A percentile compares a stretch with the other conserved stretches of the same genome.
Conservation (phyloP, 2,888 invertebrate species). For the Thysanoteuthis rhombus region DNA sequence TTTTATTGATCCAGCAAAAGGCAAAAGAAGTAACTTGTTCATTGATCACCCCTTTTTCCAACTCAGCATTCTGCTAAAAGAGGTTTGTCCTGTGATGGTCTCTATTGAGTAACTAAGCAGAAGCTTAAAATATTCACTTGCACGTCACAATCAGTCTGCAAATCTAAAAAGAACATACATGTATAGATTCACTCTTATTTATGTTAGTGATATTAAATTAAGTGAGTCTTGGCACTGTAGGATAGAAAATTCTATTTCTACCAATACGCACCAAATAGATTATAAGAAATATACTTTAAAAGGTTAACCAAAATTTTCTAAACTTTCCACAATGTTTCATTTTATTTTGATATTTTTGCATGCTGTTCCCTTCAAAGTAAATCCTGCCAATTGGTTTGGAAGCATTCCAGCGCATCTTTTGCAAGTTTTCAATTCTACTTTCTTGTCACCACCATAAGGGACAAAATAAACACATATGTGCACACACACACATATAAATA, state of each 20-base stretch:
- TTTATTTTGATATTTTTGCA: neutral
- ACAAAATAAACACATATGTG: neutral
- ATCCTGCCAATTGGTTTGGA: neutral
- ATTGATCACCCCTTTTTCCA: too few species aligned
- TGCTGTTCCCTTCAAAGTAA: neutral
- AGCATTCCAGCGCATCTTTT: neutral
- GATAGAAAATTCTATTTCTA: neutral
- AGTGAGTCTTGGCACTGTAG: neutral
- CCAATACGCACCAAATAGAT: neutral
- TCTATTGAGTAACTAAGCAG: too few species aligned
- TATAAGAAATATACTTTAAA: neutral
- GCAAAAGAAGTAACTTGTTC: too few species aligned
- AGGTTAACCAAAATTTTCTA: neutral
- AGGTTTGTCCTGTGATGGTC: too few species aligned
- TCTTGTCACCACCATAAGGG: neutral
- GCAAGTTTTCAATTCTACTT: neutral
- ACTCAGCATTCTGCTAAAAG: too few species aligned
- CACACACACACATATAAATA: too few species aligned
- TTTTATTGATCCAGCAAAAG: too few species aligned
- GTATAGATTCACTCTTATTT: neutral
- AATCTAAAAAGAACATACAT: neutral
- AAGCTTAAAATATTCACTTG: neutral
- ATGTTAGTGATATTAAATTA: neutral
- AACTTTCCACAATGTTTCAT: neutral
- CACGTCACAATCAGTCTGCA: neutral